A percentile compares a stretch with the other conserved stretches of the same genome.
Conservation (phyloP, 2,888 invertebrate genomes). For the Tachina lurida region DNA sequence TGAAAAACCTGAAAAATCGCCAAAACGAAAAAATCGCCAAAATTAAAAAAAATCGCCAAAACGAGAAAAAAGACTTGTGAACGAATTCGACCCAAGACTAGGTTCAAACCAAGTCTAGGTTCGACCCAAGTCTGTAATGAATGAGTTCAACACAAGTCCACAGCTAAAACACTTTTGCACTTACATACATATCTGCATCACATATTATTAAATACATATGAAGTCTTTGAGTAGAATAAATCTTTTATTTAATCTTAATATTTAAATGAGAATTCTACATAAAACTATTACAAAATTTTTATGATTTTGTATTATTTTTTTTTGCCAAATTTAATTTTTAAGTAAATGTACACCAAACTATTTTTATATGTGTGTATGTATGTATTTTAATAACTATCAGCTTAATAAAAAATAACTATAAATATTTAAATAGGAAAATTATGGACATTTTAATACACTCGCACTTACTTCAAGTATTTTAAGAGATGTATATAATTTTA, state of each 20-base stretch:
- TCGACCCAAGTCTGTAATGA: no score
- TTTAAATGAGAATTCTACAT: slow-evolving; percentile 60
- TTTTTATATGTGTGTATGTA: no score
- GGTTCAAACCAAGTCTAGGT: no score
- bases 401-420: slow-evolving; percentile 19
- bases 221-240: slow-evolving; percentile 57
- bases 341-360: slow-evolving; percentile 27
- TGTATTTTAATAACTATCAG: no score
- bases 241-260: slow-evolving; percentile 61
- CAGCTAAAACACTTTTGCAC: no score
- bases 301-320: background rate
- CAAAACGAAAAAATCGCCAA: no score
- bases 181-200: background rate
- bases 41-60: no score
- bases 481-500: background rate
- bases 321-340: slow-evolving; percentile 23
- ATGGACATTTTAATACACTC: slow-evolving; percentile 1
- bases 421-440: slow-evolving; percentile 38
- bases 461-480: background rate
- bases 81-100: no score
- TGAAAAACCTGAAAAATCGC: no score
- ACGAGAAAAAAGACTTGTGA: no score
- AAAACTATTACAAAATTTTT: slow-evolving; percentile 68
- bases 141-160: no score
- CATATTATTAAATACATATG: background rate